Base-by-base conservation (phyloP, 2,113 vertebrate species). In the Taxidea taxus region DNA sequence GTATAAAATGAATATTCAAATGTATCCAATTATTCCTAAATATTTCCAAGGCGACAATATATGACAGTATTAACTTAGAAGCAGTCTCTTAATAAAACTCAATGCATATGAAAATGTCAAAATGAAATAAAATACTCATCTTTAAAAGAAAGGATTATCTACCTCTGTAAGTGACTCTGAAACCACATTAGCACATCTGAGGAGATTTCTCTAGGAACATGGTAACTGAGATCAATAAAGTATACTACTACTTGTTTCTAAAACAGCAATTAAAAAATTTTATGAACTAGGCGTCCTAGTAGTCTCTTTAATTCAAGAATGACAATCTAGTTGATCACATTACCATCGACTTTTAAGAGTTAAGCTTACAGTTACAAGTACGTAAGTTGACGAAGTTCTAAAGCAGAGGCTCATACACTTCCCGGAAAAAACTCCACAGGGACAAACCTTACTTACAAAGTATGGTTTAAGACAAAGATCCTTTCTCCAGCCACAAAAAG, bases 1-100 rank as follows among this genome's bases (percentile, higher is more conserved):
- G 54, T 74, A 60, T 49, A 95, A 96, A 90, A 23, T 54, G 39
- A 97, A 70, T 54, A 89, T 42, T 92, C 56, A 87, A 56, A 90
- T 62, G 49, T 87, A 87, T 58, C 34, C 34, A 96, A 37, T 54
- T 91, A 21, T 49, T 84, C 47, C 88, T 66, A 86, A 85, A 18
- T 64, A 75, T 81, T 89, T 66, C 37, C 51, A 77, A 75, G 37
- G 80, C 25, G 25, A 86, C 42, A 92, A 87, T 54, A 90, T 82
- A 86, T 31, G 72, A 68, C 31, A 78, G 29, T 49, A 85, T 56
- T 81, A 75, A 66, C 27, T 84, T n/a, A 44, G 34, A 10, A 78
- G 44, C 51, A 77, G 18, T 83, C 64, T 95, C 68, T 86, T 80
- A 83, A 49, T 60, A 60, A 85, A 95, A 94, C 7, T 56, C 39